phyloP scores from a whole-genome alignment of 2,888 invertebrate species.

The Hylaea fasciaria region DNA sequence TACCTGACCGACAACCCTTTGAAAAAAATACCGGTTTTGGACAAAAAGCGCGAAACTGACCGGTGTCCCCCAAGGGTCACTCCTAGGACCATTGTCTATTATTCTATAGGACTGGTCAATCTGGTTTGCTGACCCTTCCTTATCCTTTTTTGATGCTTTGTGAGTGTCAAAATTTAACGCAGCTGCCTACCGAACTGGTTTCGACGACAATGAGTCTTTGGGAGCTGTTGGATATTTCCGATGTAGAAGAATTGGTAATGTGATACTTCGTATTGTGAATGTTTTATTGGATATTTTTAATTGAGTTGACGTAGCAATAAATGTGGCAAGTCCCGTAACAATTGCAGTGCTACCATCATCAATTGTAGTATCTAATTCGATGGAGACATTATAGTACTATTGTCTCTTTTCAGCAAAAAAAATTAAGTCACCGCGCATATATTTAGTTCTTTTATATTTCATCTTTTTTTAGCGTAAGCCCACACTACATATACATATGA shows the following conservation, averaged over 20 bases:
- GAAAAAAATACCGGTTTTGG: conserved; percentile 70
- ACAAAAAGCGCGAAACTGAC: conserved; percentile 69
- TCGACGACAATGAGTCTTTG: conserved; percentile 50
- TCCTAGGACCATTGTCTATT: conserved; percentile 70
- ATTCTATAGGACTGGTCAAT: conserved; percentile 80
- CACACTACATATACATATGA: too few relatives aligned
- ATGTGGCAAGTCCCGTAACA: too few relatives aligned
- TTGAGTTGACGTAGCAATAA: background rate
- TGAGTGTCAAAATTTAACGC: conserved; percentile 61
- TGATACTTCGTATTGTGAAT: conserved; percentile 16
- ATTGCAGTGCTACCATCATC: too few relatives aligned
- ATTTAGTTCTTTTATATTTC: too few relatives aligned
- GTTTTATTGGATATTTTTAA: conserved; percentile 1
- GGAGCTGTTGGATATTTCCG: conserved; percentile 32
- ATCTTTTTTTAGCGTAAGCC: too few relatives aligned
- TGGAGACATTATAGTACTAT: too few relatives aligned
- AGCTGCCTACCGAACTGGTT: conserved; percentile 71
- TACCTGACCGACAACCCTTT: conserved; percentile 64
- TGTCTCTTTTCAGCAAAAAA: too few relatives aligned
- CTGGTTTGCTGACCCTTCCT: conserved; percentile 82
- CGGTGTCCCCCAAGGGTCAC: conserved; percentile 80
- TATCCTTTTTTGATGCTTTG: conserved; percentile 68
- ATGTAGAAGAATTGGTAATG: conserved; percentile 28
- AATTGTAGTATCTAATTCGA: too few relatives aligned
- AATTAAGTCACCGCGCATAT: too few relatives aligned